Conservation (phyloP, 2,888 invertebrate species). For the Plebejus anna region DNA sequence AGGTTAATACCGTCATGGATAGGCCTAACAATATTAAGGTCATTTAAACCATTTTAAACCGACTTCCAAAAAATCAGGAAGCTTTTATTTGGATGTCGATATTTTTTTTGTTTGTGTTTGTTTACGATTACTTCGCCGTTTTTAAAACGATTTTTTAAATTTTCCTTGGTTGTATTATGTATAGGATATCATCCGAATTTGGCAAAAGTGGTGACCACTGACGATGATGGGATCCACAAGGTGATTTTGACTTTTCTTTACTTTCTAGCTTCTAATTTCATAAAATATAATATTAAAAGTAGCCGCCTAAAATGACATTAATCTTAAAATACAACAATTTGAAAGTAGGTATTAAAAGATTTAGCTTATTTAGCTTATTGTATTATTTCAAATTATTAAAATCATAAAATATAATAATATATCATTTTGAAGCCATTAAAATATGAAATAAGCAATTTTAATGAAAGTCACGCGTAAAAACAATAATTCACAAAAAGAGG, state of each 20-base stretch:
- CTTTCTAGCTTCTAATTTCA: no score
- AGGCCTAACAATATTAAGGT: background rate
- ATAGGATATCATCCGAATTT: no score
- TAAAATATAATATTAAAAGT: no score
- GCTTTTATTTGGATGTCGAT: no score
- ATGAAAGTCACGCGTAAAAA: constrained; percentile 61
- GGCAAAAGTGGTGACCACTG: no score
- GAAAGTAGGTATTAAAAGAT: background rate
- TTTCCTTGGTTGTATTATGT: no score
- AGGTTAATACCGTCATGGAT: background rate
- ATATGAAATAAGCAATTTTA: constrained; percentile 51
- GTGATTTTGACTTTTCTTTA: no score
- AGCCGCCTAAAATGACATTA: no score
- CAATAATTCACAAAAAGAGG: constrained; percentile 57
- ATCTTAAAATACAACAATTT: background rate
- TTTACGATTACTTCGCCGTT: no score
- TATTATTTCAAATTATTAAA: constrained; percentile 11
- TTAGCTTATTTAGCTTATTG: background rate
- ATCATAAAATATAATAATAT: constrained; percentile 35
- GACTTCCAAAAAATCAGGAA: background rate
- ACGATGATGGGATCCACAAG: no score
- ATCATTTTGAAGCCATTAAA: constrained; percentile 44
- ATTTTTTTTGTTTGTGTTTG: no score
- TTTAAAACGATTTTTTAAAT: no score
- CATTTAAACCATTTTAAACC: background rate